Evolutionary conservation across 1,140 invertebrate species (phyloP), one percentile per base, ranked within the genome.

Genomic region (Drosophila micromelanica): DNA sequence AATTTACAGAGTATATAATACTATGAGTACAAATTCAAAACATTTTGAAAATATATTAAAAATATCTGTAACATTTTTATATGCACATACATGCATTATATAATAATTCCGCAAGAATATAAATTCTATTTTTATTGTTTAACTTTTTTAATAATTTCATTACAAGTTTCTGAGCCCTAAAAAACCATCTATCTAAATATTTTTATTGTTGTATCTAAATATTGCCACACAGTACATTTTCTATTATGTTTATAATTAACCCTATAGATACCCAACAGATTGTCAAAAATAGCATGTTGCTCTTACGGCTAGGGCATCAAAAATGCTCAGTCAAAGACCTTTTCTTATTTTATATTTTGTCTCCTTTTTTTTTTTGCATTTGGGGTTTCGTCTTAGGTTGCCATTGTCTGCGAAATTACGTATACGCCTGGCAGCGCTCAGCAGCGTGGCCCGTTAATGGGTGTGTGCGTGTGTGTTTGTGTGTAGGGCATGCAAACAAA

Each of bases 361-460:
- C 51, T 42, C 71, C 70, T 56, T 64, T 67, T 61, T 40, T 49
- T 68, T 71, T 57, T 74, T 74, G 52, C 72, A 59, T 80, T 68
- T 68, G 68, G 67, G 43, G 64, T 68, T 68, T 67, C 55, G 37
- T 46, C 48, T 65, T 57, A 9, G 42, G 42, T 59, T 67, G 72
- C 68, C 67, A 79, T 87, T 87, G 82, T 87, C 84, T 89, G 84
- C 63, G 75, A 87, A 87, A 87, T 89, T 87, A 73, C 82, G 84
- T 79, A 89, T 87, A 87, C 82, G 82, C 79, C 82, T 82, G 78
- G 79, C 52, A 84, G 76, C 82, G 63, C 77, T 77, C 67, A 84
- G 56, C 64, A 43, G 61, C 70, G 37, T 62, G 73, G 45, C 42
- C 51, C 42, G 40, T 43, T 5, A 8, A 43, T 72, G 23, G 42